These are phyloP conservation scores for Drosophila leonis DNA, from an alignment of 2,888 invertebrate genomes.

Conservation along the genomic window DNA sequence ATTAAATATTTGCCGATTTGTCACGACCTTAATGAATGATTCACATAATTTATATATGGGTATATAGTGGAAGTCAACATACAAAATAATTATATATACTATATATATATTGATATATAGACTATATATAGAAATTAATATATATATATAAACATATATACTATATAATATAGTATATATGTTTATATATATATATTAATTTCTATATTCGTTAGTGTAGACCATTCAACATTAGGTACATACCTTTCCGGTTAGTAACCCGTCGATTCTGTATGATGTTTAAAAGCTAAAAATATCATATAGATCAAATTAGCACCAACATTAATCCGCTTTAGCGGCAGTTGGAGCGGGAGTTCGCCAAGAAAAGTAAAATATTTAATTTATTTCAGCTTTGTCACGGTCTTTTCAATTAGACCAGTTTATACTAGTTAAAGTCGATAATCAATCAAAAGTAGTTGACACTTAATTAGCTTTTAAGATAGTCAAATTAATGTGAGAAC, in stretches of 20 bases:
- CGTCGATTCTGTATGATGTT: not conserved
- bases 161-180: too few species aligned
- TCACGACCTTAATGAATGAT: too few species aligned
- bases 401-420: constrained; percentile 13
- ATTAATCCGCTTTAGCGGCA: not conserved
- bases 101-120: too few species aligned
- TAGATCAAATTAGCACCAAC: not conserved
- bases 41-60: too few species aligned
- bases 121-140: too few species aligned
- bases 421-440: not conserved
- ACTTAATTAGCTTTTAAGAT: constrained; percentile 29
- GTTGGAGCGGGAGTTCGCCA: not conserved
- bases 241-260: not conserved
- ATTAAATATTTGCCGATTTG: too few species aligned
- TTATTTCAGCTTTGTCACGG: not conserved
- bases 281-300: not conserved
- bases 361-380: not conserved
- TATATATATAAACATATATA: too few species aligned
- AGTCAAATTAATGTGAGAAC: constrained; percentile 26
- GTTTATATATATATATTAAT: too few species aligned
- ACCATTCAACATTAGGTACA: not conserved
- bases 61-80: too few species aligned
- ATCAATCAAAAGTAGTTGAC: constrained; percentile 28
- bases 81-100: too few species aligned
- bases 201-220: too few species aligned